These are phyloP conservation scores for Neotoma lepida DNA, from an alignment of 2,113 vertebrate genomes.

Conservation along the genomic window DNA sequence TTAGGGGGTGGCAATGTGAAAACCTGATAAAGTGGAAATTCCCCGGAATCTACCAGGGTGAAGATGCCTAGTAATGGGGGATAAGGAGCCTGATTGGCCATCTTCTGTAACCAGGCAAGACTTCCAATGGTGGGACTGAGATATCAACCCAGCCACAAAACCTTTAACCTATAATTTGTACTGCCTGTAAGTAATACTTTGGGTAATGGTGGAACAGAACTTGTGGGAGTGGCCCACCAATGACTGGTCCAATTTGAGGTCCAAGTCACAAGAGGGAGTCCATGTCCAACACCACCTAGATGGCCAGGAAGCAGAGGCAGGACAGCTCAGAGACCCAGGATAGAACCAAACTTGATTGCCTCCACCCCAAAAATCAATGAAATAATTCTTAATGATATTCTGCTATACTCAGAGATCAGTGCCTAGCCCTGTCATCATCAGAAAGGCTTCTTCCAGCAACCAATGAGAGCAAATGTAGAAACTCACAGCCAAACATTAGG, in stretches of 20 bases:
- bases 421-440: neutral
- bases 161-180: neutral
- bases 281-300: neutral
- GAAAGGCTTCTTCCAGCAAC: neutral
- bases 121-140: neutral
- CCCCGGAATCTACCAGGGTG: too few species aligned
- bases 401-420: neutral
- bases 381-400: neutral
- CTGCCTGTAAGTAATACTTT: neutral
- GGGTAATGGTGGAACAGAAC: neutral
- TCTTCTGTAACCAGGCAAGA: neutral
- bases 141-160: neutral
- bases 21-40: too few species aligned
- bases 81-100: neutral
- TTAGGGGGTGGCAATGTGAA: too few species aligned
- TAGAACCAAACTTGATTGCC: neutral
- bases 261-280: neutral
- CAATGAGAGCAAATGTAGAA: neutral
- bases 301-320: neutral
- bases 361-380: neutral
- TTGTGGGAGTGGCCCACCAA: neutral
- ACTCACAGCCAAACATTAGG: neutral
- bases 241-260: neutral
- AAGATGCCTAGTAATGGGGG: neutral
- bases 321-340: neutral